A percentile compares a stretch with the other conserved stretches of the same genome.
phyloP scores from a whole-genome alignment of 2,888 invertebrate genomes.

The Dendrolimus pini region DNA sequence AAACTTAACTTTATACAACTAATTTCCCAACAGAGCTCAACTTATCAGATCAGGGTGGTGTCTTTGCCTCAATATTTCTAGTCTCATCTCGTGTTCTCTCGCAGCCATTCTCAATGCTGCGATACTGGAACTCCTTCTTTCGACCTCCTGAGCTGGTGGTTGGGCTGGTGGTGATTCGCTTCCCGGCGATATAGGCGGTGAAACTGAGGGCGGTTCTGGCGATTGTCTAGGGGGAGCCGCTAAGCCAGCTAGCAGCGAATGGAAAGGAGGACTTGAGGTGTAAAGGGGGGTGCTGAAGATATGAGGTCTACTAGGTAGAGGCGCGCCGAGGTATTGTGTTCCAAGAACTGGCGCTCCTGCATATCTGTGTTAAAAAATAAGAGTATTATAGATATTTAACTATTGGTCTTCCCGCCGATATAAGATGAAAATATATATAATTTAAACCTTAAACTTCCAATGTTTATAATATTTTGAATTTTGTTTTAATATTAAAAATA shows the following conservation, averaged over 20 bases:
- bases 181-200: conserved; percentile 73
- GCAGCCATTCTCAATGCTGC: conserved; percentile 92
- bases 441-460: too few species aligned
- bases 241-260: conserved; percentile 59
- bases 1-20: too few species aligned
- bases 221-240: conserved; percentile 68
- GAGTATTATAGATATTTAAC: background rate
- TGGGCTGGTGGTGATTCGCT: conserved; percentile 70
- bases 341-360: conserved; percentile 53
- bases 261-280: conserved; percentile 72
- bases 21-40: conserved; percentile 61
- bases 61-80: conserved; percentile 88
- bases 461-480: too few species aligned
- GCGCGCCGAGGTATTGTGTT: conserved; percentile 71
- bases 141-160: conserved; percentile 81
- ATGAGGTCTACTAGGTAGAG: conserved; percentile 55
- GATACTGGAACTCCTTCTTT: conserved; percentile 90
- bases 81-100: conserved; percentile 90
- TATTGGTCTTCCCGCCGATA: too few species aligned
- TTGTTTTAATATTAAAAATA: too few species aligned
- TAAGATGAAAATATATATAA: too few species aligned
- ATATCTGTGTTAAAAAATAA: conserved; percentile 39
- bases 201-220: conserved; percentile 63
- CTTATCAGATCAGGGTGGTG: conserved; percentile 86
- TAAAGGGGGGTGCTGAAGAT: conserved; percentile 81